Evolutionary conservation across 2,888 invertebrate species (phyloP).

Genomic region (Podabrus alpinus): DNA sequence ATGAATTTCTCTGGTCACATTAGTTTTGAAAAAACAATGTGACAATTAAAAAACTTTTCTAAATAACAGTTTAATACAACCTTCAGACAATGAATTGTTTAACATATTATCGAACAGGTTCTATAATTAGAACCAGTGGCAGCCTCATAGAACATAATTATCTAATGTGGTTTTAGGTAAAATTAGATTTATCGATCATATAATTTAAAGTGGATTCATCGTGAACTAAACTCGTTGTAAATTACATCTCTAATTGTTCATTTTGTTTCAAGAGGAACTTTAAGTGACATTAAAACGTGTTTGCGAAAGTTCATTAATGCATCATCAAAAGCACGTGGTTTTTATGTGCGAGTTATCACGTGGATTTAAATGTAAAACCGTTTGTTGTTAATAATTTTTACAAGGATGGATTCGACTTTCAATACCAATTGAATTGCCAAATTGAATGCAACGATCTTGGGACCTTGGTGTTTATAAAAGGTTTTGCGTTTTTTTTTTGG

Average conservation of each 20-base stretch:
- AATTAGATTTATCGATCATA: background rate
- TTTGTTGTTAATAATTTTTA: background rate
- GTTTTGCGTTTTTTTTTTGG: too few relatives aligned
- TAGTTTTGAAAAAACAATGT: background rate
- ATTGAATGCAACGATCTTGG: too few relatives aligned
- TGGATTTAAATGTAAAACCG: background rate
- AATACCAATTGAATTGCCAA: too few relatives aligned
- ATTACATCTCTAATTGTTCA: background rate
- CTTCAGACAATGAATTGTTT: background rate
- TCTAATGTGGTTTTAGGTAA: background rate
- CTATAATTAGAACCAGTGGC: background rate
- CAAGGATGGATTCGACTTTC: background rate
- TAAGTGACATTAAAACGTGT: background rate
- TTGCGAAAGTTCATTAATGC: background rate
- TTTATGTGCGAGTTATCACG: too few relatives aligned
- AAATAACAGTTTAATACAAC: background rate
- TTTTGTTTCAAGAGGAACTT: background rate
- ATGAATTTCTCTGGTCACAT: background rate
- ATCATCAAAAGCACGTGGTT: background rate
- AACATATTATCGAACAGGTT: background rate
- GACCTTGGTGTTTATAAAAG: too few relatives aligned
- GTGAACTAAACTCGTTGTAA: background rate
- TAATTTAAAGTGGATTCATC: background rate
- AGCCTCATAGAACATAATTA: background rate
- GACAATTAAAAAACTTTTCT: background rate